Percentiles rank a stretch among this genome's conserved stretches.
phyloP scores from a whole-genome alignment of 2,888 invertebrate genomes.

The Poecilus cupreus region DNA sequence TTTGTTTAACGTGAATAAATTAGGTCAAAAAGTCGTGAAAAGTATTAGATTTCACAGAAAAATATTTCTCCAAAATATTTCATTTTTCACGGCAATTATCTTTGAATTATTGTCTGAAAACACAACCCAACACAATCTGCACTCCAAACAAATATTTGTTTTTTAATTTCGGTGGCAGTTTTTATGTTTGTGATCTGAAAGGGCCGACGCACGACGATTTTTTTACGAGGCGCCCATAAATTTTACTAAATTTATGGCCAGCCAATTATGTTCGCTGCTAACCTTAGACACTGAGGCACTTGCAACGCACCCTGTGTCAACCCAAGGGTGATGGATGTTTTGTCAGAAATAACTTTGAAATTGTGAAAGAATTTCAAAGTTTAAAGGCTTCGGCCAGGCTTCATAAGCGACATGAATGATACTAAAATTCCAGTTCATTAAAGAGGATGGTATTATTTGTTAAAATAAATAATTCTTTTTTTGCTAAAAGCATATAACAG shows the following conservation, averaged over 20 bases:
- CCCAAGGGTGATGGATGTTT: slow-evolving; percentile 22
- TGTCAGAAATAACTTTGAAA: slow-evolving; percentile 1
- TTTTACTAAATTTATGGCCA: slow-evolving; percentile 65
- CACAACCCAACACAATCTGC: slow-evolving; percentile 36
- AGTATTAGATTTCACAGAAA: slow-evolving; percentile 15
- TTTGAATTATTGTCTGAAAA: slow-evolving; percentile 45
- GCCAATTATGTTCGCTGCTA: slow-evolving; percentile 62
- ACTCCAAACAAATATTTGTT: slow-evolving; percentile 53
- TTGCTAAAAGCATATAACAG: too few relatives aligned
- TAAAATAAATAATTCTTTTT: too few relatives aligned
- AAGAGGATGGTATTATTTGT: too few relatives aligned
- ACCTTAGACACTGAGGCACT: slow-evolving; percentile 46
- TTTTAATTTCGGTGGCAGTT: slow-evolving; percentile 36
- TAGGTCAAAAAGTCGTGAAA: neutral
- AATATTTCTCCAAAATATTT: neutral
- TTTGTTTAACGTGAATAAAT: neutral
- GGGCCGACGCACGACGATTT: slow-evolving; percentile 39
- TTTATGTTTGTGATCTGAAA: slow-evolving; percentile 39
- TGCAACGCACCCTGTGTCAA: slow-evolving; percentile 40
- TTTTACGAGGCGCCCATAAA: slow-evolving; percentile 64
- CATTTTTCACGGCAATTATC: slow-evolving; percentile 46
- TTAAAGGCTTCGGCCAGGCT: too few relatives aligned
- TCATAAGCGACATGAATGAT: too few relatives aligned
- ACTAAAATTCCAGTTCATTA: too few relatives aligned
- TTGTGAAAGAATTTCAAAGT: neutral